These are phyloP conservation scores for Eristalis intricaria DNA, from an alignment of 2,888 invertebrate species.

Conservation along the genomic window DNA sequence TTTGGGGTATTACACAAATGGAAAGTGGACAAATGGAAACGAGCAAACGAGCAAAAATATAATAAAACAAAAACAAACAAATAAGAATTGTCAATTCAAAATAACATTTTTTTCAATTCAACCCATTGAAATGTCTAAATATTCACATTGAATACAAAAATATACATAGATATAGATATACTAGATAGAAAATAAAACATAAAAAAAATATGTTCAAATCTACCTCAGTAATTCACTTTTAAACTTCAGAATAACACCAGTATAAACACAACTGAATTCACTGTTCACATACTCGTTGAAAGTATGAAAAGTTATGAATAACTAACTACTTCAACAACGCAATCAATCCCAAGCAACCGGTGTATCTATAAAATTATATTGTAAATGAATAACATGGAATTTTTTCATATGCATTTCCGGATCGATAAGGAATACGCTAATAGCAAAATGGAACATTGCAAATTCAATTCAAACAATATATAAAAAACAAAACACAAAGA, in stretches of 20 bases:
- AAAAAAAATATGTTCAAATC: conserved; percentile 56
- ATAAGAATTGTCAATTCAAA: conserved; percentile 64
- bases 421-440: conserved; percentile 69
- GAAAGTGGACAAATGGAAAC: conserved; percentile 68
- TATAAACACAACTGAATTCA: conserved; percentile 69
- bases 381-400: conserved; percentile 48
- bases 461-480: conserved; percentile 48
- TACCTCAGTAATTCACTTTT: conserved; percentile 61
- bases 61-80: conserved; percentile 47
- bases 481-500: not conserved
- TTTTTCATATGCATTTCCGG: conserved; percentile 57
- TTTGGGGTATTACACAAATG: conserved; percentile 42
- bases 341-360: conserved; percentile 36
- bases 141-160: conserved; percentile 64
- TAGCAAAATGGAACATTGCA: conserved; percentile 54
- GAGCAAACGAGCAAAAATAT: conserved; percentile 67
- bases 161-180: conserved; percentile 58
- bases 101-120: conserved; percentile 46
- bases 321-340: conserved; percentile 24
- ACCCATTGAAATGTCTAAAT: conserved; percentile 54
- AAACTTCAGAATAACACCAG: conserved; percentile 23
- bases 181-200: conserved; percentile 51
- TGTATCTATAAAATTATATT: conserved; percentile 42
- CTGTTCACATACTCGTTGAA: conserved; percentile 45
- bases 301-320: conserved; percentile 30